Evolutionary conservation across 2,888 invertebrate genomes (phyloP).

Genomic region (Dryocosmus kuriphilus): DNA sequence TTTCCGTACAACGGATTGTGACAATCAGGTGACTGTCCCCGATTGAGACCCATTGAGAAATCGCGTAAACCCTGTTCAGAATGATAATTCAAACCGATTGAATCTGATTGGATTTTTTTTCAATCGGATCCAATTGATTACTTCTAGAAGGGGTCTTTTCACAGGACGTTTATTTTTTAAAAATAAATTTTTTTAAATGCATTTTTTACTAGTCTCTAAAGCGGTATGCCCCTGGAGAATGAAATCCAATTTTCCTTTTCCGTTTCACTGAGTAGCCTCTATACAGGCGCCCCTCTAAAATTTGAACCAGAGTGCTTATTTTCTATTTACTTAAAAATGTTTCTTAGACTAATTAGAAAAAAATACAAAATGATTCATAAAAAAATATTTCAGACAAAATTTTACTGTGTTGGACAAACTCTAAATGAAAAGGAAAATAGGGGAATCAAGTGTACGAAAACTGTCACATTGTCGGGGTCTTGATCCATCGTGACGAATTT

Average conservation of each 20-base stretch:
- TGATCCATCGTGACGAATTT: background rate
- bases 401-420: background rate
- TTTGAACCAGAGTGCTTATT: background rate
- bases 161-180: too few species aligned
- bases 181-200: background rate
- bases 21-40: too few species aligned
- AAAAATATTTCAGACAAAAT: background rate
- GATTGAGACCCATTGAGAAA: too few species aligned
- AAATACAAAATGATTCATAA: too few species aligned
- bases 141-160: too few species aligned
- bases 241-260: background rate
- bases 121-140: too few species aligned
- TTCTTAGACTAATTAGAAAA: too few species aligned
- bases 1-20: too few species aligned
- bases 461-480: background rate
- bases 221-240: background rate
- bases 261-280: background rate
- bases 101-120: too few species aligned
- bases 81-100: too few species aligned
- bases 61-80: too few species aligned
- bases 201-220: background rate
- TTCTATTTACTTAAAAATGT: too few species aligned
- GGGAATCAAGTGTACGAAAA: background rate
- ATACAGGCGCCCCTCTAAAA: background rate
- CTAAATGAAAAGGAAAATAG: background rate